phyloP scores from a whole-genome alignment of 2,888 invertebrate species.

The Leptinotarsa tumamoca region DNA sequence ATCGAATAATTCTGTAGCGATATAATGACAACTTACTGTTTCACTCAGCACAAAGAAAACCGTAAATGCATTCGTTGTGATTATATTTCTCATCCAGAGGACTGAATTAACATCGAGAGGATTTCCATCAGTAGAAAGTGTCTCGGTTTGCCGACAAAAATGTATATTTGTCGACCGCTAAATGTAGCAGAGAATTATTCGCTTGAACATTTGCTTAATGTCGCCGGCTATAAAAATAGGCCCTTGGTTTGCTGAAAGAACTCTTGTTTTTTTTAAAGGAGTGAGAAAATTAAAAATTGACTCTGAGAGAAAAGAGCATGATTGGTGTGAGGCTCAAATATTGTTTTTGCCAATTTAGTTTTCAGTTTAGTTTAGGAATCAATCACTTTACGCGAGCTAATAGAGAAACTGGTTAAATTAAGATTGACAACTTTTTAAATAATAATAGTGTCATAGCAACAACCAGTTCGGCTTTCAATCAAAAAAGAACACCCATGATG shows the following conservation, averaged over 20 bases:
- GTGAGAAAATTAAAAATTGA: conserved; percentile 25
- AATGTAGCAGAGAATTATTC: conserved; percentile 47
- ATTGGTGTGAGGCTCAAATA: too few relatives aligned
- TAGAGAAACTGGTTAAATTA: too few relatives aligned
- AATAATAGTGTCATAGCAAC: too few relatives aligned
- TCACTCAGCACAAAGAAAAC: conserved; percentile 1
- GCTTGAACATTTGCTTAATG: conserved; percentile 46
- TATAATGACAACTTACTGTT: conserved; percentile 8
- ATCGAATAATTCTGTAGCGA: not conserved
- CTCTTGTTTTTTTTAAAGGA: conserved; percentile 44
- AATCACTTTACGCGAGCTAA: too few relatives aligned
- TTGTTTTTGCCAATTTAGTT: too few relatives aligned
- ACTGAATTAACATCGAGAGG: conserved; percentile 28
- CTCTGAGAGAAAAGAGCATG: too few relatives aligned
- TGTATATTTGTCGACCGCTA: conserved; percentile 41
- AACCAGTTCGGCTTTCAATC: too few relatives aligned
- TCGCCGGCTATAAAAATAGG: conserved; percentile 45
- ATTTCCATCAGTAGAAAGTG: conserved; percentile 23
- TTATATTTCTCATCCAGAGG: conserved; percentile 19
- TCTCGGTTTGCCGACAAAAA: conserved; percentile 33
- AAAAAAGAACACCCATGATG: too few relatives aligned
- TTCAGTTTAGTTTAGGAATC: too few relatives aligned
- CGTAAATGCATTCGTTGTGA: conserved; percentile 11
- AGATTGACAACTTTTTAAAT: too few relatives aligned
- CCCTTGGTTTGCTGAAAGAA: conserved; percentile 36